Conservation (phyloP, 2,797 vertebrate species). For the Gadopsis bispinosus region DNA sequence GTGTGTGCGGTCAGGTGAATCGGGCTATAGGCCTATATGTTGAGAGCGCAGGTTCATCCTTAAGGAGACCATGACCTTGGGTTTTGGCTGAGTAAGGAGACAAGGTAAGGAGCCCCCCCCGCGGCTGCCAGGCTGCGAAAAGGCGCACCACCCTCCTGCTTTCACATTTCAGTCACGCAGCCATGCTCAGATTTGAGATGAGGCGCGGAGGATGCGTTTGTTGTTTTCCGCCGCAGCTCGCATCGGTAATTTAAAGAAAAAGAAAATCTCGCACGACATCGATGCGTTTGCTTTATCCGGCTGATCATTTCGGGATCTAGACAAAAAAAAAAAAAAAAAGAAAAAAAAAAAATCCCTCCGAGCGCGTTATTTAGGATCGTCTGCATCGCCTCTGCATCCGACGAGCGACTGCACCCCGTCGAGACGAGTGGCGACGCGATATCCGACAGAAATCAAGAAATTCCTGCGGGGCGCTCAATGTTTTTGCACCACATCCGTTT, state of each 20-base stretch:
- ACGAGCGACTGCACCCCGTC: conserved; percentile 40
- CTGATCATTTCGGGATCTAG: background rate
- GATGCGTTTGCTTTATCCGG: background rate
- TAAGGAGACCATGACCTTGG: conserved; percentile 88
- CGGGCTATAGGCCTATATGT: background rate
- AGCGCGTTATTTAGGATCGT: conserved; percentile 41
- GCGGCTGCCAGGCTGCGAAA: conserved; percentile 60
- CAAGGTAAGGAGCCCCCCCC: no score
- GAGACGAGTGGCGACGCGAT: conserved; percentile 14
- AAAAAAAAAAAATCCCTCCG: no score
- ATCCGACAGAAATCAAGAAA: conserved; percentile 23
- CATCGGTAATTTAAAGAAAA: background rate
- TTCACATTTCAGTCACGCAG: conserved; percentile 75
- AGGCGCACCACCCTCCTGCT: conserved; percentile 69
- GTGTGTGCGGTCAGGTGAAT: conserved; percentile 4
- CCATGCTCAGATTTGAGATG: conserved; percentile 67
- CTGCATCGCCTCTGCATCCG: conserved; percentile 43
- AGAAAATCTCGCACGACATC: background rate
- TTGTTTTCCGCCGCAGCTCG: conserved; percentile 9
- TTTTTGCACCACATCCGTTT: background rate
- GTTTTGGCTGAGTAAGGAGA: conserved; percentile 74
- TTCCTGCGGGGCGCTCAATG: conserved; percentile 20
- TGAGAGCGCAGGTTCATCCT: conserved; percentile 71
- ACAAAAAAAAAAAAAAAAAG: background rate
- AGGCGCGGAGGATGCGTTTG: conserved; percentile 38